Evolutionary conservation across 1,140 invertebrate species (phyloP), one percentile per base, ranked within the genome.

Genomic region (Drosophila nasuta): DNA sequence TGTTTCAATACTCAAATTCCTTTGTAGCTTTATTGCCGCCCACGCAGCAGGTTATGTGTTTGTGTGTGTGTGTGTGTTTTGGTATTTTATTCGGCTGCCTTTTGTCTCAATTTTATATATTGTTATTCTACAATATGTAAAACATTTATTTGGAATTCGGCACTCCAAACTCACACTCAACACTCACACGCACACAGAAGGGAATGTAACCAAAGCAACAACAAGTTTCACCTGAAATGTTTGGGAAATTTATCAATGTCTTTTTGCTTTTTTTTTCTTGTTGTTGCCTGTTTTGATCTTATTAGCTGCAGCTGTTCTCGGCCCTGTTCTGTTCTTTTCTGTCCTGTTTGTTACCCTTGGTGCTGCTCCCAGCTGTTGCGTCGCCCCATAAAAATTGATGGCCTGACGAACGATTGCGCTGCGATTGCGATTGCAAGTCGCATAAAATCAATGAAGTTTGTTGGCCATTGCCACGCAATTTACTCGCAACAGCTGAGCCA

Each of bases 41-140:
- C 15, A 7, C 54, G 15, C 15, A 17, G 33, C 5, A 46, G 15
- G 15, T 13, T 46, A 5, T 46, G 25, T 6, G 38, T 41, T n/a
- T 10, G 3, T 33, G 30, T 25, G 0, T 25, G 20, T 25, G 20
- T 25, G 20, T 25, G 3, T 54, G 30, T n/a, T 33, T 5, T 54
- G 1, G 28, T 13, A n/a, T 35, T 54, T 54, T 28, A 25, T 38
- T 33, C 33, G 5, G 65, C 30, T 41, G 54, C 51, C 66, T 58
- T 72, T 65, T 66, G 49, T 45, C 11, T 69, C 73, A 8, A 77
- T 70, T 83, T 69, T 69, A 25, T 70, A 67, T 66, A 81, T 85
- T 83, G 75, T 86, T 79, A 82, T 86, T 86, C 79, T 79, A 87
- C 79, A 87, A 87, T 87, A 87, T 86, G 79, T 70, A 82, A 82